Conservation (phyloP, 92 coral and sea anemone genomes). For the Heteractis magnifica region DNA sequence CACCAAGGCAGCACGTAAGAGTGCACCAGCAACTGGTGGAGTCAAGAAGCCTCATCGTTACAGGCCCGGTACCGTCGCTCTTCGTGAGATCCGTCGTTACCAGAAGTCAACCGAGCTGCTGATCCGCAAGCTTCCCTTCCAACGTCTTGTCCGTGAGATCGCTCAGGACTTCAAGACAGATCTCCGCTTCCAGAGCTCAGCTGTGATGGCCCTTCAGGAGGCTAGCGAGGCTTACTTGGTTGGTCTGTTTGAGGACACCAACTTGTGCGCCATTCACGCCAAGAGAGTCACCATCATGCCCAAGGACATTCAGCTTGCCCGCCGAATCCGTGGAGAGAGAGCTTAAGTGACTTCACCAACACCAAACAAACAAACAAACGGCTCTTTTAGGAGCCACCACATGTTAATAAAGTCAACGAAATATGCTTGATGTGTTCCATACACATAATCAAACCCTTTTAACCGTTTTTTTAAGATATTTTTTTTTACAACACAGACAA, state of each 20-base stretch:
- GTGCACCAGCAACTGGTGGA: conserved; percentile 99
- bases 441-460: no score
- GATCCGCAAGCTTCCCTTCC: conserved; percentile 87
- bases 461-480: no score
- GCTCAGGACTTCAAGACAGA: conserved; percentile 85
- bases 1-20: conserved; percentile 97
- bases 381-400: conserved; percentile 45
- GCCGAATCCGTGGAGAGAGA: conserved; percentile 94
- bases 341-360: conserved; percentile 25
- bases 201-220: conserved; percentile 99
- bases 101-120: conserved; percentile 78
- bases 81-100: conserved; percentile 87
- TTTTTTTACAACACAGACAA: no score
- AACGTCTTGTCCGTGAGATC: conserved; percentile 80
- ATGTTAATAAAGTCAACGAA: conserved; percentile 19
- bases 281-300: conserved; percentile 99
- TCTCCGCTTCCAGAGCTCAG: conserved; percentile 98
- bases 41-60: conserved; percentile 98
- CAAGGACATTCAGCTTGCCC: conserved; percentile 97
- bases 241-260: conserved; percentile 99
- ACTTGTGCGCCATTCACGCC: conserved; percentile 99
- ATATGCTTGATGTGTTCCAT: neutral
- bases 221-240: conserved; percentile 99
- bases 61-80: conserved; percentile 94
- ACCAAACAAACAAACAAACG: conserved; percentile 25